These are phyloP conservation scores for Fopius arisanus DNA, from an alignment of 1,140 invertebrate species.

Conservation along the genomic window DNA sequence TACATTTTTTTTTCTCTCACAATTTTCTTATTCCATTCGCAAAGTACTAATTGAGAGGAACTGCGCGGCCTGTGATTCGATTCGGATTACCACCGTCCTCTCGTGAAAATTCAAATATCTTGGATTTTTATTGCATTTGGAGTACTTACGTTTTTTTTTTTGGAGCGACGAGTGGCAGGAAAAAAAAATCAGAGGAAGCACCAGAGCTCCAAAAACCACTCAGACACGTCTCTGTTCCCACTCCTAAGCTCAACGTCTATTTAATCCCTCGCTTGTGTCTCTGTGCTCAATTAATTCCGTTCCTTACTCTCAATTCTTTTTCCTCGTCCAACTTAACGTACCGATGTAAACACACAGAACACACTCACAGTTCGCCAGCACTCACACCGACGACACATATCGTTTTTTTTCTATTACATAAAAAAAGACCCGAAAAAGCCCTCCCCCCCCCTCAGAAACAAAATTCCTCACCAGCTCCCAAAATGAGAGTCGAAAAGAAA, in stretches of 20 bases:
- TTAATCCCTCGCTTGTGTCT: not conserved
- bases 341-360: slow-evolving; percentile 14
- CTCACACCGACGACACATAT: slow-evolving; percentile 12
- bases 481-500: not conserved
- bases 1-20: not conserved
- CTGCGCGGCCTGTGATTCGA: too few species aligned
- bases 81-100: not conserved
- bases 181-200: not conserved
- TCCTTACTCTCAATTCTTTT: not conserved
- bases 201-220: not conserved
- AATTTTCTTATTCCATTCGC: not conserved
- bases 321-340: not conserved
- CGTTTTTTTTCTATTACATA: not conserved
- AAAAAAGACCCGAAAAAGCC: not conserved
- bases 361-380: slow-evolving; percentile 14
- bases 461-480: not conserved
- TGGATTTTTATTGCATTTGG: not conserved
- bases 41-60: too few species aligned
- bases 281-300: not conserved
- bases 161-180: not conserved
- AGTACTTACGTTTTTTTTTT: not conserved
- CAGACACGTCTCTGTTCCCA: not conserved
- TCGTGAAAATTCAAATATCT: not conserved
- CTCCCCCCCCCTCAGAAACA: not conserved
- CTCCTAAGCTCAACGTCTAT: not conserved